Base-by-base conservation (phyloP, 1,140 invertebrate genomes). In the Neodiprion virginianus region DNA sequence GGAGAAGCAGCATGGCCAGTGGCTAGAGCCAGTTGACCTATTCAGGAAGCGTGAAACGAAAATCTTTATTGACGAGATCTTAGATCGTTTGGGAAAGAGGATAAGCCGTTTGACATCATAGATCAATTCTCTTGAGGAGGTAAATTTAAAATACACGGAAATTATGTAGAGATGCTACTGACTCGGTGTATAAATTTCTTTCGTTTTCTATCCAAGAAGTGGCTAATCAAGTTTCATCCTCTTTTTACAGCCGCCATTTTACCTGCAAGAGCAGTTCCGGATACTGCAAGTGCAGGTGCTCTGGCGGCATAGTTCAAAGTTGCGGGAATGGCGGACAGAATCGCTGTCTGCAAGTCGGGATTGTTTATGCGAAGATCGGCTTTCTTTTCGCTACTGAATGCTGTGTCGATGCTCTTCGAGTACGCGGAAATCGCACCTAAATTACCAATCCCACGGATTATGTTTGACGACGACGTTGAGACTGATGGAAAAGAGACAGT, bases 351-450 rank as follows among this genome's bases (percentile, higher is more conserved):
- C 11, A 77, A 69, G 11, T 73, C 81, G 75, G 81, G 77, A 80
- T 84, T 84, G 78, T 74, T 82, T 68, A 84, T 75, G 72, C 82
- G 80, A 17, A 77, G 74, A 73, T 84, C 82, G 50, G 73, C 73
- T 49, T 82, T 82, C 68, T 80, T 75, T 50, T 79, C 82, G 76
- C 76, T 80, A 77, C 77, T 80, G 82, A 82, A 83, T 8, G 82
- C 77, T 40, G 77, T 77, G 69, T 83, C 82, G 65, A 83, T 73
- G 69, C 76, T 76, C 78, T 82, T 81, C 40, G 75, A 49, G 73
- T 79, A 74, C 21, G 75, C 66, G 65, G 79, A 78, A 23, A 80
- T 76, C 61, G 78, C 71, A 75, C 74, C 78, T 77, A 77, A 78
- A 69, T 79, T 79, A 79, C 78, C 78, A 68, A 79, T 79, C 73